Evolutionary conservation across 1,140 invertebrate species (phyloP), one percentile per base, ranked within the genome.

Genomic region (Elymnias hypermnestra): DNA sequence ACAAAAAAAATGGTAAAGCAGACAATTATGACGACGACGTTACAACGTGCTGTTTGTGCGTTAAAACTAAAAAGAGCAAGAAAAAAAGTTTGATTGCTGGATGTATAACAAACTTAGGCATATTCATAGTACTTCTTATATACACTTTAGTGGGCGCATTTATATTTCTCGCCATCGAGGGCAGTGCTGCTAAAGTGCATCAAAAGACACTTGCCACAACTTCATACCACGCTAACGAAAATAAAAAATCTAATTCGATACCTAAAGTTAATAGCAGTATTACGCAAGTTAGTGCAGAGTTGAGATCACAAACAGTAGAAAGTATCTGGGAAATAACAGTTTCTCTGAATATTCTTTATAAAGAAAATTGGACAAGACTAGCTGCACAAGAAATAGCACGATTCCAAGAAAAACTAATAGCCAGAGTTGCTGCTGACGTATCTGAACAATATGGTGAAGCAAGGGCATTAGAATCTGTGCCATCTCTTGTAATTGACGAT

Each of bases 261-360:
- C 63, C 69, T 37, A 86, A 72, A 65, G 56, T 66, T 35, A 84
- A 73, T 50, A 70, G 58, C 21, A 82, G 61, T 39, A 82, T 83
- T 17, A 57, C 69, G 23, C 79, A 86, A 52, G 78, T 74, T 1
- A 86, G 75, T 45, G 83, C 76, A 3, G 84, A 87, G 45, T 54
- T 86, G 22, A 65, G 94, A 53, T 89, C 91, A 4, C 90, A 91
- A 54, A 94, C 94, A 6, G 94, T 96, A 5, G 93, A 94, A 73
- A 94, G 93, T 70, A 94, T 98, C 56, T 98, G 97, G 97, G 94
- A 97, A 70, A 97, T 98, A 38, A 98, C 97, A 13, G 94, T 96
- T 58, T 94, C 92, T 47, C 88, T 98, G 28, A 98, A 98, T 85
- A 97, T 98, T 60, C 89, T 98, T 14, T 97, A 98, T 79, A 91